Percentiles rank a stretch among this genome's conserved stretches.
Conservation (phyloP, 2,888 invertebrate genomes). For the Tetranychus piercei region DNA sequence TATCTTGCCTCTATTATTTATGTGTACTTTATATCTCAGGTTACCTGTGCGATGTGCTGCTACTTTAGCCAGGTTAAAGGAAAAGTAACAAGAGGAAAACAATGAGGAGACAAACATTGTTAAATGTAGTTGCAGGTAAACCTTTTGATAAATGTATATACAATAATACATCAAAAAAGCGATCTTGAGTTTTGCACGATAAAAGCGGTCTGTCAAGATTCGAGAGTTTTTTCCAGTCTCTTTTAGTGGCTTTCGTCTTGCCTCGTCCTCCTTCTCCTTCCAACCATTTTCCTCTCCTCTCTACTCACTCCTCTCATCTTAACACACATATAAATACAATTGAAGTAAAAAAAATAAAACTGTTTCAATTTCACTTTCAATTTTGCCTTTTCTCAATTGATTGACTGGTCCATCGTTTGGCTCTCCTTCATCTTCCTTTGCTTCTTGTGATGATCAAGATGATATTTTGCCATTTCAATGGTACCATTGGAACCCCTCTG, state of each 20-base stretch:
- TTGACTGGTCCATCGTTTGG: not conserved
- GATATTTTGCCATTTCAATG: not conserved
- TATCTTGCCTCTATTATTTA: too few species aligned
- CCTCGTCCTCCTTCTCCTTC: not conserved
- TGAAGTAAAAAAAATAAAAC: not conserved
- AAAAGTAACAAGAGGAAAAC: too few species aligned
- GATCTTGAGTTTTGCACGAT: too few species aligned
- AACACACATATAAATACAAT: not conserved
- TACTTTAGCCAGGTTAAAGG: too few species aligned
- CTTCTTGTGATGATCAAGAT: not conserved
- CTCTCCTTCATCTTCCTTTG: conserved; percentile 6
- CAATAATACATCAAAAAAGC: too few species aligned
- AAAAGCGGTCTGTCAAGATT: not conserved
- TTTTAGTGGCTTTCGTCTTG: not conserved
- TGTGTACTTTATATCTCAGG: too few species aligned
- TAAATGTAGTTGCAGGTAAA: too few species aligned
- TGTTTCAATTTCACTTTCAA: not conserved
- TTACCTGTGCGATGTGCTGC: too few species aligned
- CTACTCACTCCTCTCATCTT: not conserved
- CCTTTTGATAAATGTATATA: too few species aligned
- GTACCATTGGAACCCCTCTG: not conserved
- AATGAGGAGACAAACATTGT: too few species aligned
- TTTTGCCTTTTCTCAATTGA: not conserved
- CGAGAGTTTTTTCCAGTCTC: not conserved
- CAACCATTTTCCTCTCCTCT: not conserved